Conservation (phyloP, 2,113 vertebrate genomes). For the Rhabdornis inornatus region DNA sequence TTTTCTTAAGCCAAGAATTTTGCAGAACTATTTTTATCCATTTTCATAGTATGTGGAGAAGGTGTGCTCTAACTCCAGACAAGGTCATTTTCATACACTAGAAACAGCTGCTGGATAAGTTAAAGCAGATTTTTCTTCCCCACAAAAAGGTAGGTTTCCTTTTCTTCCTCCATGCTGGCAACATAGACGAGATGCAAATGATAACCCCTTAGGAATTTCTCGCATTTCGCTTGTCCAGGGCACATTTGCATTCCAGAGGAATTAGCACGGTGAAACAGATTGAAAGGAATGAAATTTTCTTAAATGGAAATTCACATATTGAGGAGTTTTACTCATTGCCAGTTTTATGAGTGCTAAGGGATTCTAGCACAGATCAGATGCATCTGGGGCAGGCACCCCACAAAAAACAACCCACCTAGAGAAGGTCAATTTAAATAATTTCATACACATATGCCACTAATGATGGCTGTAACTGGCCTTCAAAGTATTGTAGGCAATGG, state of each 20-base stretch:
- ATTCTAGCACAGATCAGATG: not conserved
- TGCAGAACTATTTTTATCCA: not conserved
- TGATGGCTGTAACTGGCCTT: not conserved
- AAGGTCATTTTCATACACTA: not conserved
- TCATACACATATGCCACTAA: not conserved
- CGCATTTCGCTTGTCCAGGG: not conserved
- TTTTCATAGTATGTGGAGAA: not conserved
- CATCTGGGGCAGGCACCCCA: not conserved
- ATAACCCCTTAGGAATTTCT: not conserved
- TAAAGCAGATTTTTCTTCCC: not conserved
- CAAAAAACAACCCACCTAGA: not conserved
- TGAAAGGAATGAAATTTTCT: not conserved
- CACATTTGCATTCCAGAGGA: not conserved
- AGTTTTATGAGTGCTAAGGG: not conserved
- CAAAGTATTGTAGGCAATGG: not conserved
- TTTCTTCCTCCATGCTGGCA: not conserved
- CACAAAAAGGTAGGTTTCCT: not conserved
- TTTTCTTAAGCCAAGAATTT: not conserved
- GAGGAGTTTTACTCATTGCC: not conserved
- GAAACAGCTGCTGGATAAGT: not conserved
- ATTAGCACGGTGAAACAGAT: not conserved
- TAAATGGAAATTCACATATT: not conserved
- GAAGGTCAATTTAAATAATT: not conserved
- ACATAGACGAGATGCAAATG: not conserved
- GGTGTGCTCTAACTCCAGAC: not conserved